Evolutionary conservation across 2,888 invertebrate genomes (phyloP), one percentile per base, ranked within the genome.

Genomic region (Erebia aethiops): DNA sequence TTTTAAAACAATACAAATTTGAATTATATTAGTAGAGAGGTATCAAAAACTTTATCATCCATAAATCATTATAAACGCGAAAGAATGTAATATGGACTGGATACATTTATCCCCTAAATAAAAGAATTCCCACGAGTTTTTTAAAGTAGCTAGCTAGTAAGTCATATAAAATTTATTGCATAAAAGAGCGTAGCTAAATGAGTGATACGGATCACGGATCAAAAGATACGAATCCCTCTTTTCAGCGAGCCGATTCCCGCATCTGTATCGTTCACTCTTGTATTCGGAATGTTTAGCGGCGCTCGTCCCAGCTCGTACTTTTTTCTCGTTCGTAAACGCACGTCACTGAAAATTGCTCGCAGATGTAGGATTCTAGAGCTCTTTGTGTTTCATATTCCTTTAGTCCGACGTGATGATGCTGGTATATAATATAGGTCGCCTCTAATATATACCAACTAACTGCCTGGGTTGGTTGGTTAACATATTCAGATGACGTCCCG

Each of bases 221-320:
- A 18, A 1, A 16, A 1, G 54, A 16, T 54, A 16, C 54, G 18
- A 7, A 16, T 16, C 54, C 18, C 10, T 54, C 16, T 9, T 16
- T 54, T 54, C 54, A 54, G 54, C 1, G 52, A 54, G 52, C 16
- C 52, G 9, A 35, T 18, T 56, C 21, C 18, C 26, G 21, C 13
- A 56, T 4, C 26, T 26, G 14, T 26, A 57, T 5, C 49, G 46
- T 21, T 13, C 62, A 49, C 66, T 58, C 14, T 56, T 43, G 66
- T 46, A 11, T 11, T 3, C 11, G 13, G 58, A 51, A 26, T 18
- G 21, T 57, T 69, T 69, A 62, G 69, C 69, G 67, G 18, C 57
- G 7, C 35, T 35, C 35, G 1, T 35, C 35, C 35, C 35, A 7
- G 35, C 5, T 35, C 51, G 18, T 57, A n/a, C 62, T 63, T 63